A percentile compares a stretch with the other conserved stretches of the same genome.
phyloP scores from a whole-genome alignment of 2,888 invertebrate genomes.

The Melinaea menophilus region DNA sequence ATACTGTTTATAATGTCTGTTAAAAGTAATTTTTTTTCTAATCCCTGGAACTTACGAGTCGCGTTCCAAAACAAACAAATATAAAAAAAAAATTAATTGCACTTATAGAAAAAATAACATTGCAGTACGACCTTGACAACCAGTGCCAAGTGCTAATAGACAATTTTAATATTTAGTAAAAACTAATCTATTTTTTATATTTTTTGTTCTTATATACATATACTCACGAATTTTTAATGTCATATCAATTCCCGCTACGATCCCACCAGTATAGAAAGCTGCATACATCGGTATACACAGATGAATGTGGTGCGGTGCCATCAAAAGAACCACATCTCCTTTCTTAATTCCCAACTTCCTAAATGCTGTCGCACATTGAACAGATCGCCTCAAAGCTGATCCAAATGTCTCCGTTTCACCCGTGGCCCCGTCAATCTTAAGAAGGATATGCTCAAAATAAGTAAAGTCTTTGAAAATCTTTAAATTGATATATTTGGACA shows the following conservation, averaged over 20 bases:
- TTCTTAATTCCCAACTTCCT: constrained; percentile 51
- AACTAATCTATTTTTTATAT: too few species aligned
- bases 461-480: too few species aligned
- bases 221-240: constrained; percentile 50
- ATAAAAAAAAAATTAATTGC: background rate
- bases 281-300: constrained; percentile 67
- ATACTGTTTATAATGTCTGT: too few species aligned
- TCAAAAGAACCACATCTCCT: constrained; percentile 66
- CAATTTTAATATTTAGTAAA: too few species aligned
- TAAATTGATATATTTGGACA: too few species aligned
- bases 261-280: constrained; percentile 62
- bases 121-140: too few species aligned
- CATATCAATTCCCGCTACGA: constrained; percentile 52
- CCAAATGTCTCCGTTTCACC: constrained; percentile 60
- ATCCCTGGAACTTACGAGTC: too few species aligned
- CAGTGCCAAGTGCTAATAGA: too few species aligned
- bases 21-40: too few species aligned
- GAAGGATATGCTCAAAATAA: too few species aligned
- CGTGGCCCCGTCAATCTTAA: constrained; percentile 63
- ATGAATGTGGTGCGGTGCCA: constrained; percentile 70
- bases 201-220: background rate
- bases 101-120: too few species aligned
- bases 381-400: constrained; percentile 53
- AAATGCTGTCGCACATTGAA: constrained; percentile 62
- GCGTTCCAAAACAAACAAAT: background rate